Evolutionary conservation across 2,888 invertebrate genomes (phyloP).

Genomic region (Amiota communis): DNA sequence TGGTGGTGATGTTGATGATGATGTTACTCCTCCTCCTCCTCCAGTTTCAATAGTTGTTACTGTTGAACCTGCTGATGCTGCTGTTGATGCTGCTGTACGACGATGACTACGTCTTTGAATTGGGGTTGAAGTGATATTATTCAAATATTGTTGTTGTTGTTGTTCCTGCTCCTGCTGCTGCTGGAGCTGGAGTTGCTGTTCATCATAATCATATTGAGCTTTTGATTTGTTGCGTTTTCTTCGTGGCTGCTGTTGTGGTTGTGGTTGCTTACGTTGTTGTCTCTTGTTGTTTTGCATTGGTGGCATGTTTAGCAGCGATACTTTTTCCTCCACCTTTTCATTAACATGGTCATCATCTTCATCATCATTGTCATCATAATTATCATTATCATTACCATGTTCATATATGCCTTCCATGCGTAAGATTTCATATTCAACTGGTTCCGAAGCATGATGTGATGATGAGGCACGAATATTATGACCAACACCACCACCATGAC

Average conservation of each 20-base stretch:
- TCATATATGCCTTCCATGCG: constrained; percentile 83
- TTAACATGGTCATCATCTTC: constrained; percentile 35
- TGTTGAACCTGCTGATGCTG: constrained; percentile 36
- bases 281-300: constrained; percentile 9
- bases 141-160: constrained; percentile 48
- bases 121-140: not conserved
- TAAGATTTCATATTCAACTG: constrained; percentile 87
- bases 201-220: constrained; percentile 45
- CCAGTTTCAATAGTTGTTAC: constrained; percentile 33
- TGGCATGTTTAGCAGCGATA: constrained; percentile 25
- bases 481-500: constrained; percentile 40
- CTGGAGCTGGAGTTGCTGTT: constrained; percentile 17
- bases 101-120: constrained; percentile 28
- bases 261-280: not conserved
- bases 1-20: constrained; percentile 38
- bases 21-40: constrained; percentile 21
- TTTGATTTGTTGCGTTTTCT: constrained; percentile 79
- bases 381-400: constrained; percentile 66
- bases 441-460: constrained; percentile 68
- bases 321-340: no score
- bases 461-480: constrained; percentile 65
- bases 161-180: constrained; percentile 44
- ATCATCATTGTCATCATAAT: constrained; percentile 17
- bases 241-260: constrained; percentile 65
- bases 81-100: constrained; percentile 39